These are phyloP conservation scores for Mystacornis crossleyi DNA, from an alignment of 2,113 vertebrate species.

Conservation along the genomic window DNA sequence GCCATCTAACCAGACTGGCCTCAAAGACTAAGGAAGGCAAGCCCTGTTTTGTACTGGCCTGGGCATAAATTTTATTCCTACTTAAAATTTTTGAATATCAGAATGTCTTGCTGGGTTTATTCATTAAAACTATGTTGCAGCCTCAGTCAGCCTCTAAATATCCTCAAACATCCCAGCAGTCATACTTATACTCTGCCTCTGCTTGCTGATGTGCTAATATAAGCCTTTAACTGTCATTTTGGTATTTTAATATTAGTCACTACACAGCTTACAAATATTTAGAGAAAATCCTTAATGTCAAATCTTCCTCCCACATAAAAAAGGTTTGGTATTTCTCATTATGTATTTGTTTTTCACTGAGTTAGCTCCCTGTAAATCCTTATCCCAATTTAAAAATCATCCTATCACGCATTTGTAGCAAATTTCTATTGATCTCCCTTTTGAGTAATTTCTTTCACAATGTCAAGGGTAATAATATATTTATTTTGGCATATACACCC, in stretches of 20 bases:
- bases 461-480: background rate
- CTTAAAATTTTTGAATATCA: background rate
- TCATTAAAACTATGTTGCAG: background rate
- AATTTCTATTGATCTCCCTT: constrained; percentile 45
- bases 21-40: background rate
- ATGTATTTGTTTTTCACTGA: constrained; percentile 40
- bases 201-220: background rate
- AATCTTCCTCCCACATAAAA: background rate
- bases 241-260: constrained; percentile 52
- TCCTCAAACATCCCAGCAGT: background rate
- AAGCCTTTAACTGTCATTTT: constrained; percentile 27
- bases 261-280: constrained; percentile 49
- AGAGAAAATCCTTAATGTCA: constrained; percentile 56
- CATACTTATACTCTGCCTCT: background rate
- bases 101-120: background rate
- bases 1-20: background rate
- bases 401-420: constrained; percentile 6
- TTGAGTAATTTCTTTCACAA: constrained; percentile 35
- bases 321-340: constrained; percentile 25
- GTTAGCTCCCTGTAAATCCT: constrained; percentile 11
- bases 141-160: background rate
- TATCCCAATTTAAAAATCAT: constrained; percentile 31
- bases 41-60: background rate
- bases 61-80: background rate
- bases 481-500: constrained; percentile 19